Conservation (phyloP, 2,888 invertebrate species). For the Eurytoma californica region DNA sequence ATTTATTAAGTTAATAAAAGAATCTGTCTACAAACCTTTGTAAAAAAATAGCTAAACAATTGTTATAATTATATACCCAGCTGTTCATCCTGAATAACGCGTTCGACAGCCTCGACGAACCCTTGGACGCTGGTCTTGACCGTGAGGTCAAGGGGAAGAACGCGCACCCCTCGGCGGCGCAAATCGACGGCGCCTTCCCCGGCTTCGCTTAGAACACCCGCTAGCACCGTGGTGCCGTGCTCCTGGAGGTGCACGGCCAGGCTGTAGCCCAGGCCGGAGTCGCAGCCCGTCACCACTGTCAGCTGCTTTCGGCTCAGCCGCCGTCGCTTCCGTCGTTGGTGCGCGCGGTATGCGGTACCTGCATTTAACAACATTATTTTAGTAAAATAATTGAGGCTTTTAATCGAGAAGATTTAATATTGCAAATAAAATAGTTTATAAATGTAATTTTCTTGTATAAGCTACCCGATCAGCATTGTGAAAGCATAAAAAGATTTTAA, state of each 20-base stretch:
- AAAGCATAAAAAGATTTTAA: no score
- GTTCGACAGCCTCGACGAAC: conserved; percentile 65
- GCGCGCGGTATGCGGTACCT: conserved; percentile 2
- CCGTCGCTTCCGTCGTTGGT: not conserved
- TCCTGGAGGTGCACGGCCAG: conserved; percentile 79
- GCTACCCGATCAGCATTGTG: no score
- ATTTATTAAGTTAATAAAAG: no score
- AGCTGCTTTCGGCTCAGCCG: conserved; percentile 54
- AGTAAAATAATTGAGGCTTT: not conserved
- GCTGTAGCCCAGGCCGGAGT: conserved; percentile 89
- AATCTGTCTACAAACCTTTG: no score
- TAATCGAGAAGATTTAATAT: not conserved
- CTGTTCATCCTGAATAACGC: conserved; percentile 10
- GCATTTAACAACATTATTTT: not conserved
- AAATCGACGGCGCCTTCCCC: conserved; percentile 80
- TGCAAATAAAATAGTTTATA: no score
- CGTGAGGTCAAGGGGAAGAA: conserved; percentile 82
- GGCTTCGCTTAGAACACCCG: conserved; percentile 81
- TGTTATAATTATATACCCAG: no score
- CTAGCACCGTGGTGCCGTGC: conserved; percentile 84
- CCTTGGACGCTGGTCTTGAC: conserved; percentile 77
- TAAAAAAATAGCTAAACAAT: no score
- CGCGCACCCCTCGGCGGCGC: conserved; percentile 68
- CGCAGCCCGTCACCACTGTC: conserved; percentile 87
- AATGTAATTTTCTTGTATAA: no score